phyloP scores from a whole-genome alignment of 2,113 vertebrate species.

The Vidua macroura region DNA sequence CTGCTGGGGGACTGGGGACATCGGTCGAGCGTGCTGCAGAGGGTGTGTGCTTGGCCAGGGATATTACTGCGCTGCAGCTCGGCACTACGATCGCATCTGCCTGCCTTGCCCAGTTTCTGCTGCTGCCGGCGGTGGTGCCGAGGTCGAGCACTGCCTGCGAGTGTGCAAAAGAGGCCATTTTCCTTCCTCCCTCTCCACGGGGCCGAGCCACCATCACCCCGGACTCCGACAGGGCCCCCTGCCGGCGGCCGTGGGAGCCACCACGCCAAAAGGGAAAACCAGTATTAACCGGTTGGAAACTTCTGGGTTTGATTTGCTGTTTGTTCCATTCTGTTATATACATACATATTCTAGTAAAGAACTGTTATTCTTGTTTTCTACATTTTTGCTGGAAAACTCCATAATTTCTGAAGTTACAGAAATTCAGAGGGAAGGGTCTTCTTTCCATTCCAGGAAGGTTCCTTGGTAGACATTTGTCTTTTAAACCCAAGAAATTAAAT shows the following conservation, averaged over 20 bases:
- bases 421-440: neutral
- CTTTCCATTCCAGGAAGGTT: neutral
- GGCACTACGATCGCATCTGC: neutral
- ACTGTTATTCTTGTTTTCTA: too few relatives aligned
- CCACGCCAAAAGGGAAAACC: neutral
- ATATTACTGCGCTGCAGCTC: neutral
- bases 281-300: fast-evolving
- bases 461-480: neutral
- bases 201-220: fast-evolving
- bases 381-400: neutral
- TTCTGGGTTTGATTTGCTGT: fast-evolving
- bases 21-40: fast-evolving
- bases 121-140: neutral
- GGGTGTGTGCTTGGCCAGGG: too few relatives aligned
- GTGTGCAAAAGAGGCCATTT: neutral
- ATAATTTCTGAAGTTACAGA: neutral
- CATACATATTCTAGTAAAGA: neutral
- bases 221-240: neutral
- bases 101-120: neutral
- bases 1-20: fast-evolving
- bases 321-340: fast-evolving
- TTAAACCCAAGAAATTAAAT: neutral
- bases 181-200: fast-evolving
- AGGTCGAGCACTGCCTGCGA: fast-evolving
- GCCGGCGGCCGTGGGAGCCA: neutral